These are phyloP conservation scores for Erythrolamprus reginae DNA, from an alignment of 2,113 vertebrate genomes.

Conservation along the genomic window DNA sequence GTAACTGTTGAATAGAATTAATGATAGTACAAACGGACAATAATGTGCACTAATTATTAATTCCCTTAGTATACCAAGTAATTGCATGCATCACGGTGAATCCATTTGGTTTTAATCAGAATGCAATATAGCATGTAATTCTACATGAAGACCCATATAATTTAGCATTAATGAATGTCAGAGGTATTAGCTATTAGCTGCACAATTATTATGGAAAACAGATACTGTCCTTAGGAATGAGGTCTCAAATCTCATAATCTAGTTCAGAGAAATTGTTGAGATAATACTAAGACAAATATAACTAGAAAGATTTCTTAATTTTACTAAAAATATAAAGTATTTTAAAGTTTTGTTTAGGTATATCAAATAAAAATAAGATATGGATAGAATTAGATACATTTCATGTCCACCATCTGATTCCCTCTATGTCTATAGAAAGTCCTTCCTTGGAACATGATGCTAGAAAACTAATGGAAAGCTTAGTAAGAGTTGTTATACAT, in stretches of 20 bases:
- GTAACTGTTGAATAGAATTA: background rate
- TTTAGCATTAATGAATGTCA: background rate
- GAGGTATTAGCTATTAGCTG: background rate
- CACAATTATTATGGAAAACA: background rate
- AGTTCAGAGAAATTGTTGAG: background rate
- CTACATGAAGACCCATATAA: conserved; percentile 3
- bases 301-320: background rate
- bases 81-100: background rate
- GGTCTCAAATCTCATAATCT: background rate
- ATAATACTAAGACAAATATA: background rate
- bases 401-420: background rate
- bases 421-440: background rate
- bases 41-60: conserved; percentile 16
- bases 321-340: background rate
- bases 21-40: background rate
- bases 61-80: background rate
- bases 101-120: conserved; percentile 19
- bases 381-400: background rate
- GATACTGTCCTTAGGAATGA: background rate
- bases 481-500: background rate
- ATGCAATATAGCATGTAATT: conserved; percentile 5
- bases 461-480: background rate
- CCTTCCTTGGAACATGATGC: background rate
- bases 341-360: background rate
- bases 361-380: background rate